Conservation (phyloP, 2,888 invertebrate species). For the Leistus spinibarbis region DNA sequence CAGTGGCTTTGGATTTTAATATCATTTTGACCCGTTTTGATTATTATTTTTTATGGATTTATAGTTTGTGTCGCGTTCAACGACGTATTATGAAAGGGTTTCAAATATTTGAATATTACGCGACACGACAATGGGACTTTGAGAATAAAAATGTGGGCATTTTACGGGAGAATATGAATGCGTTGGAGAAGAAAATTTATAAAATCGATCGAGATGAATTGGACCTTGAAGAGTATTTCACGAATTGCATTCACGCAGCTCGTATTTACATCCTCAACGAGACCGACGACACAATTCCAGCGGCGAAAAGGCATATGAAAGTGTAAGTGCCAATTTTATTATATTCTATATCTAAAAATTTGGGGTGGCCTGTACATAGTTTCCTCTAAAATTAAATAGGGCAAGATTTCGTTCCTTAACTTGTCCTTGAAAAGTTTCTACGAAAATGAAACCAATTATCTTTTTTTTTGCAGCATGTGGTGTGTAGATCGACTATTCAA, state of each 20-base stretch:
- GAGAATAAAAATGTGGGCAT: conserved; percentile 69
- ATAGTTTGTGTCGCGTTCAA: conserved; percentile 81
- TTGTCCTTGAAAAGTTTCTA: too few species aligned
- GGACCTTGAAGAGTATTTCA: conserved; percentile 81
- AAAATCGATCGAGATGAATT: conserved; percentile 74
- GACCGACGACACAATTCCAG: conserved; percentile 77
- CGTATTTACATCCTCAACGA: conserved; percentile 84
- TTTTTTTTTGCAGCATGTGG: conserved; percentile 77
- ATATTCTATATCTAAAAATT: too few species aligned
- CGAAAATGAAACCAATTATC: background rate
- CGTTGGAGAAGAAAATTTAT: conserved; percentile 68
- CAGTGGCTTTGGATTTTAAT: too few species aligned
- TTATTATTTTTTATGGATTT: conserved; percentile 42
- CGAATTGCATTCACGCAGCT: conserved; percentile 80
- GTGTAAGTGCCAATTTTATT: conserved; percentile 71
- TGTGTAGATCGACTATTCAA: conserved; percentile 78
- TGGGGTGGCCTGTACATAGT: too few species aligned
- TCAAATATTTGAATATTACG: conserved; percentile 90
- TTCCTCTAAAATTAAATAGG: too few species aligned
- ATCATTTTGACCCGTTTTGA: too few species aligned
- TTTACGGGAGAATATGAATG: conserved; percentile 67
- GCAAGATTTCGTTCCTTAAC: too few species aligned
- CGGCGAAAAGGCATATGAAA: conserved; percentile 79
- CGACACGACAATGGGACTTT: conserved; percentile 91
- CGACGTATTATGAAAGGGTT: conserved; percentile 84